Evolutionary conservation across 2,888 invertebrate genomes (phyloP), one percentile per base, ranked within the genome.

Genomic region (Adelphocoris suturalis): DNA sequence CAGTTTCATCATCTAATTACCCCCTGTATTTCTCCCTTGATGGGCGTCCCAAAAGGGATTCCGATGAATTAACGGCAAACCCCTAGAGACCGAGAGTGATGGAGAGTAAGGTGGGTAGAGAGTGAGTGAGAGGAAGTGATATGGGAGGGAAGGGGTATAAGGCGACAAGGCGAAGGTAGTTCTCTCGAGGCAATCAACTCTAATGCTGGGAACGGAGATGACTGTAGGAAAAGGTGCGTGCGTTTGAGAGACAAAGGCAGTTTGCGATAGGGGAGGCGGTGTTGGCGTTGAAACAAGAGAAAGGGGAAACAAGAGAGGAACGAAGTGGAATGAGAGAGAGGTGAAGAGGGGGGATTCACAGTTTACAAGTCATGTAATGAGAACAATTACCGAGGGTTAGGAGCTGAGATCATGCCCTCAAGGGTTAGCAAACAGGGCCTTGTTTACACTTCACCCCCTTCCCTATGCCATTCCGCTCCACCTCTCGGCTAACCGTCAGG

Each of bases 311-410:
- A 52, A 23, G 23, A 23, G 27, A 68, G 68, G 23, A 68, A 12
- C 68, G 52, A 14, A 68, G n/a, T 57, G 57, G 57, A 16, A n/a
- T 57, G 57, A 57, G 57, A n/a, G 68, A 19, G 27, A 68, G 23
- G 68, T 23, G 68, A 5, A 16, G 46, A 19, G 78, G 13, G 46
- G 37, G 37, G 78, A 23, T 68, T 23, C 23, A 80, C 89, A 81
- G 82, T 82, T 89, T 57, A 89, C 81, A 55, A 82, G 57, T 88
- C 81, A 57, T 90, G 91, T 91, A 91, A 91, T 91, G 90, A 91
- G 90, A 80, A 80, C 91, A 91, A 91, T 90, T 91, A 91, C 90
- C 90, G 90, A 78, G 55, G 68, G 87, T 68, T 47, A 57, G 81
- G 52, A 80, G 86, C 78, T 23, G 52, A 82, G 82, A 82, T 82